A percentile compares a stretch with the other conserved stretches of the same genome.
phyloP scores from a whole-genome alignment of 2,888 invertebrate species.

The Merodon equestris region DNA sequence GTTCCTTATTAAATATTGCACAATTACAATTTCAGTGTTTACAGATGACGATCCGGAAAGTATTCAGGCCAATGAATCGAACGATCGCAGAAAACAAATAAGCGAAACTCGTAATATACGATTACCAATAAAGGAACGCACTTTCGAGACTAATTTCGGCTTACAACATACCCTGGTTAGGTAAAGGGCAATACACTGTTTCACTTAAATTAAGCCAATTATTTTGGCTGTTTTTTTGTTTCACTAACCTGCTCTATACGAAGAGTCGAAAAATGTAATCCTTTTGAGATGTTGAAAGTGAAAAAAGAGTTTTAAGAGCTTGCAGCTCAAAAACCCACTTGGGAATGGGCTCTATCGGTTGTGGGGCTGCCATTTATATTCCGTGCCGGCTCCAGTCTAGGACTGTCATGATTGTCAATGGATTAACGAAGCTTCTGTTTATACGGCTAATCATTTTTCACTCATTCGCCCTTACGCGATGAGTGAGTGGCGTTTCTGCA shows the following conservation, averaged over 20 bases:
- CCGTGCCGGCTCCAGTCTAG: constrained; percentile 5
- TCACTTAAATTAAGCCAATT: constrained; percentile 26
- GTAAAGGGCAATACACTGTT: constrained; percentile 45
- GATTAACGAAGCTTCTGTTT: constrained; percentile 56
- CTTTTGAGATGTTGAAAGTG: constrained; percentile 6
- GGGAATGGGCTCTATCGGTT: constrained; percentile 38
- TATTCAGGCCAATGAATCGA: too few relatives aligned
- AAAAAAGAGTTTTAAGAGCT: constrained; percentile 65
- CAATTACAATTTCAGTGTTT: too few relatives aligned
- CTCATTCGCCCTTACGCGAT: too few relatives aligned
- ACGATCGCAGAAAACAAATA: too few relatives aligned
- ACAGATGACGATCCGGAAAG: too few relatives aligned
- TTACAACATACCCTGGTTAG: too few relatives aligned
- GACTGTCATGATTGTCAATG: constrained; percentile 44
- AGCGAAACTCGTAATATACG: too few relatives aligned
- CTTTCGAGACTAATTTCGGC: constrained; percentile 2
- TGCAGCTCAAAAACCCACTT: constrained; percentile 62
- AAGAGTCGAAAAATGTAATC: neutral
- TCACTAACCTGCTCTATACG: constrained; percentile 59
- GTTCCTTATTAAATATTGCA: too few relatives aligned
- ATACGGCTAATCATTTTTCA: constrained; percentile 38
- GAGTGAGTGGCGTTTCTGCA: constrained; percentile 16
- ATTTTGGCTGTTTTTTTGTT: constrained; percentile 3
- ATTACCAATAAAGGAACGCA: too few relatives aligned
- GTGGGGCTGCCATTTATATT: constrained; percentile 50